phyloP scores from a whole-genome alignment of 2,888 invertebrate species.

The Cantharis rufa region DNA sequence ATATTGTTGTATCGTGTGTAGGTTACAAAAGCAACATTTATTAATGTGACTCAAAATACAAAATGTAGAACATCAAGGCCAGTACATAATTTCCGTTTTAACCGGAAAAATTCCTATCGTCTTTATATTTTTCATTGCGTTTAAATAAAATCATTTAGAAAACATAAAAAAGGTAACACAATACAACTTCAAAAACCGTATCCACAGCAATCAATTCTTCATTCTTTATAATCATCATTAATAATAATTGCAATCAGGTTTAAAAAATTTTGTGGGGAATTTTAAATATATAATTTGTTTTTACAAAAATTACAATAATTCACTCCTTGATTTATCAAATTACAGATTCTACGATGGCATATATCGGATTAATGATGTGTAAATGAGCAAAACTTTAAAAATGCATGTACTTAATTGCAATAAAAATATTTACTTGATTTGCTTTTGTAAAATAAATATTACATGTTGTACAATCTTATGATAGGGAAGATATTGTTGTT shows the following conservation, averaged over 20 bases:
- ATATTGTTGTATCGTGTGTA: not conserved
- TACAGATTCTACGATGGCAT: not conserved
- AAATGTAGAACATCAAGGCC: not conserved
- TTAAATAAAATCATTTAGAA: not conserved
- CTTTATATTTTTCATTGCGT: not conserved
- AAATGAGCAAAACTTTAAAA: not conserved
- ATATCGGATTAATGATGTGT: not conserved
- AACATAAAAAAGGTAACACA: not conserved
- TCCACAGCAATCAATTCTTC: not conserved
- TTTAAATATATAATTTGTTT: not conserved
- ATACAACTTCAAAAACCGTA: not conserved
- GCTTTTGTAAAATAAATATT: too few relatives aligned
- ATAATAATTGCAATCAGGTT: too few relatives aligned
- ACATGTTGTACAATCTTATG: too few relatives aligned
- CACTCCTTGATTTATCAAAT: not conserved
- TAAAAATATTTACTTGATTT: too few relatives aligned
- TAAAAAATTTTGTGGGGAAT: too few relatives aligned
- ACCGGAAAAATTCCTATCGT: not conserved
- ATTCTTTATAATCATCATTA: too few relatives aligned
- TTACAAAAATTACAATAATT: not conserved
- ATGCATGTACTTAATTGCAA: too few relatives aligned
- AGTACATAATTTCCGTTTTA: not conserved
- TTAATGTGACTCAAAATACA: not conserved
- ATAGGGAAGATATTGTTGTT: too few relatives aligned
- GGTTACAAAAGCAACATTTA: not conserved